A percentile compares a stretch with the other conserved stretches of the same genome.
phyloP scores from a whole-genome alignment of 1,140 invertebrate species.

The Papilio helenus region DNA sequence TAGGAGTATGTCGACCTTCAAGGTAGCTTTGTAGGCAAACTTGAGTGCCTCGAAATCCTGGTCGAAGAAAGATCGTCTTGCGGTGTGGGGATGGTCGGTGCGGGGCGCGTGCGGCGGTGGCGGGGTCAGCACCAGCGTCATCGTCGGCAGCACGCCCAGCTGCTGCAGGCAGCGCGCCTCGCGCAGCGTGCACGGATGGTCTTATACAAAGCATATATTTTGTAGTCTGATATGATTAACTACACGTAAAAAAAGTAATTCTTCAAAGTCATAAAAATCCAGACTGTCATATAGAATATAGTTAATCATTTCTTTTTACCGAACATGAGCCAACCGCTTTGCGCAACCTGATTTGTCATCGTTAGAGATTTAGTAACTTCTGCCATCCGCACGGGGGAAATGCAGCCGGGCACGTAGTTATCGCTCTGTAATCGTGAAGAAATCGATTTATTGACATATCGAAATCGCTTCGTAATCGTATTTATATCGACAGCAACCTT shows the following conservation, averaged over 20 bases:
- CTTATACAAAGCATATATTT: slow-evolving; percentile 43
- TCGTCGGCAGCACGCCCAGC: slow-evolving; percentile 69
- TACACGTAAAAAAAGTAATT: background rate
- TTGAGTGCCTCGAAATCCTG: slow-evolving; percentile 74
- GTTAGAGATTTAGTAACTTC: slow-evolving; percentile 67
- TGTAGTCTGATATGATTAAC: background rate
- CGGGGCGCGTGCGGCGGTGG: slow-evolving; percentile 52
- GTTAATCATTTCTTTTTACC: slow-evolving; percentile 49
- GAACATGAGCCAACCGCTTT: slow-evolving; percentile 75
- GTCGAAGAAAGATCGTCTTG: slow-evolving; percentile 60
- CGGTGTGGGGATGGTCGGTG: slow-evolving; percentile 51
- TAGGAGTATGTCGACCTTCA: slow-evolving; percentile 57
- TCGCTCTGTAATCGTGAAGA: slow-evolving; percentile 59
- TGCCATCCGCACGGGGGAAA: slow-evolving; percentile 65
- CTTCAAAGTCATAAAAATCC: background rate
- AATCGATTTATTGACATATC: slow-evolving; percentile 35
- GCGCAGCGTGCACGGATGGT: slow-evolving; percentile 70
- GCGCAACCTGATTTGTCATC: slow-evolving; percentile 60
- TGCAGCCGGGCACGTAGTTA: slow-evolving; percentile 63
- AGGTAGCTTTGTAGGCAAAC: slow-evolving; percentile 65
- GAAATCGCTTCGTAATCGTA: slow-evolving; percentile 10
- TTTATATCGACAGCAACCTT: slow-evolving; percentile 54
- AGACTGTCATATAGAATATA: background rate
- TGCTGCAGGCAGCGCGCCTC: slow-evolving; percentile 73
- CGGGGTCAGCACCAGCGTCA: slow-evolving; percentile 63